phyloP scores from a whole-genome alignment of 2,113 vertebrate genomes.

The Sisor rabdophorus region DNA sequence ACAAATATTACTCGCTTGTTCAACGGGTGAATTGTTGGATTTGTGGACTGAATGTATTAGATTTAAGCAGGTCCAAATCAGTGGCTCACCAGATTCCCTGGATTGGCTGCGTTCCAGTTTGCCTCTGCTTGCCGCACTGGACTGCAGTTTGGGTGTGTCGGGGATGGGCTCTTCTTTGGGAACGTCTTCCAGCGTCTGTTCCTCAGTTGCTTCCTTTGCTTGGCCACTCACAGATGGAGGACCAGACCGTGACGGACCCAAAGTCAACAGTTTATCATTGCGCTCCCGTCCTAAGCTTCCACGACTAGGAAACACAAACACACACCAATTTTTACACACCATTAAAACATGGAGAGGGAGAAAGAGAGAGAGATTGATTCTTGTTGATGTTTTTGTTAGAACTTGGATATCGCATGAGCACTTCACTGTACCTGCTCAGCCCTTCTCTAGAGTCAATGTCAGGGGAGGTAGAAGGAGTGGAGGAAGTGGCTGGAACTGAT shows the following conservation, averaged over 20 bases:
- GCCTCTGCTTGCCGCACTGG: slow-evolving; percentile 74
- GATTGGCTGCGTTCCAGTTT: slow-evolving; percentile 69
- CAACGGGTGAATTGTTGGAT: not conserved
- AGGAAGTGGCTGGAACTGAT: slow-evolving; percentile 65
- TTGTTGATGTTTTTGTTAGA: not conserved
- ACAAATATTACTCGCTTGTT: not conserved
- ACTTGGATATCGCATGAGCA: not conserved
- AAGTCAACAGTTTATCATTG: slow-evolving; percentile 79
- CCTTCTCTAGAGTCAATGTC: slow-evolving; percentile 84
- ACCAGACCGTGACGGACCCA: slow-evolving; percentile 65
- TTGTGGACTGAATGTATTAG: not conserved
- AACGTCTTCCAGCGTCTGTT: slow-evolving; percentile 77
- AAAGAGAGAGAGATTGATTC: too few species aligned
- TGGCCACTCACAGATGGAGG: slow-evolving; percentile 74
- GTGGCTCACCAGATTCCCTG: slow-evolving; percentile 76
- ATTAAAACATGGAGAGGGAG: not conserved
- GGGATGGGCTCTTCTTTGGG: slow-evolving; percentile 61
- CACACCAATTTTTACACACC: not conserved
- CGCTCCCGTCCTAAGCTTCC: slow-evolving; percentile 82
- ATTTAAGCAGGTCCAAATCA: not conserved
- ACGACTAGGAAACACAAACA: slow-evolving; percentile 57
- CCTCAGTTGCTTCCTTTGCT: slow-evolving; percentile 82
- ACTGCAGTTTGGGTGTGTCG: slow-evolving; percentile 79
- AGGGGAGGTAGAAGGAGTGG: slow-evolving; percentile 69
- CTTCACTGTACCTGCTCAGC: slow-evolving; percentile 78